These are phyloP conservation scores for Pangasius sanitwongsei DNA, from an alignment of 2,797 vertebrate species.

Conservation along the genomic window DNA sequence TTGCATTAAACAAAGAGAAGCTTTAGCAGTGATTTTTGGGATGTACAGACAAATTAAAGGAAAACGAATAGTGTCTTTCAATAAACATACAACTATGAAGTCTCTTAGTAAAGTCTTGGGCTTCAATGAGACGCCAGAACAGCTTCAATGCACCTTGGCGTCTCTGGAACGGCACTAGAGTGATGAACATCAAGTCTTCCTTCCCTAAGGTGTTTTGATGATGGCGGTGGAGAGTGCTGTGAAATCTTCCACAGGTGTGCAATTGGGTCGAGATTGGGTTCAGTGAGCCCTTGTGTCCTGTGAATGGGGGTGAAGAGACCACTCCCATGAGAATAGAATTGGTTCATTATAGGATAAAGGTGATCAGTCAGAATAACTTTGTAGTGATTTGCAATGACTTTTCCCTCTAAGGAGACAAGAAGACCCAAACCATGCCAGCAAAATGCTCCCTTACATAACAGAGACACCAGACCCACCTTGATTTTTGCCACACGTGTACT, in stretches of 20 bases:
- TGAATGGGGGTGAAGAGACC: background rate
- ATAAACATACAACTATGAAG: background rate
- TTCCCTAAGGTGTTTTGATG: background rate
- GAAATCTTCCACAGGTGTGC: background rate
- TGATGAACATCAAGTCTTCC: background rate
- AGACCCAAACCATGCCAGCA: background rate
- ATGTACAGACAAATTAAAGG: background rate
- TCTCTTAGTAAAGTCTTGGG: background rate
- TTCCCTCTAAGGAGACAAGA: background rate
- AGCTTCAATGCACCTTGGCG: background rate
- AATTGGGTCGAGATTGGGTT: background rate
- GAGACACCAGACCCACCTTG: background rate
- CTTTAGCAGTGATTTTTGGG: background rate
- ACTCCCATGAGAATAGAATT: background rate
- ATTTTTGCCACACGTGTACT: background rate
- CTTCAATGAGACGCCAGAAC: background rate
- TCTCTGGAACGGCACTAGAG: background rate
- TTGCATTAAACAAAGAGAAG: background rate
- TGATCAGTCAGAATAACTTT: background rate
- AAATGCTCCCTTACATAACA: background rate
- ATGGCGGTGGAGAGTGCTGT: background rate
- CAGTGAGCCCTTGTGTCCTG: background rate
- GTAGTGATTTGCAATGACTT: background rate
- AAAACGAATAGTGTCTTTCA: background rate
- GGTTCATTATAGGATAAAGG: background rate